These are phyloP conservation scores for Onthophagus sagittarius DNA, from an alignment of 2,888 invertebrate species.

Conservation along the genomic window DNA sequence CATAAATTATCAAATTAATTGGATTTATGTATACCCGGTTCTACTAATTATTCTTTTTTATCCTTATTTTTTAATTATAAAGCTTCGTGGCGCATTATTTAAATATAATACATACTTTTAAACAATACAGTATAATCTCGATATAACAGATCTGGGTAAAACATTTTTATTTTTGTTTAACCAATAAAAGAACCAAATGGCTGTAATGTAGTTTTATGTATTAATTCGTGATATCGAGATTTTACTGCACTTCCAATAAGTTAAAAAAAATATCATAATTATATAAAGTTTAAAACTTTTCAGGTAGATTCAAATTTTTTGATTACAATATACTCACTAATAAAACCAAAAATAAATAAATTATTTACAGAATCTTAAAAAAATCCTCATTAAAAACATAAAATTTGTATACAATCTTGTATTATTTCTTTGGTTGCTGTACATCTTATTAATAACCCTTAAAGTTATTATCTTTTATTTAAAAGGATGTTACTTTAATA, in stretches of 20 bases:
- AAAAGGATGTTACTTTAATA: constrained; percentile 9
- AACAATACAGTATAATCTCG: too few relatives aligned
- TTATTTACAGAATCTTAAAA: background rate
- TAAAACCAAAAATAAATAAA: background rate
- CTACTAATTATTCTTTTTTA: background rate
- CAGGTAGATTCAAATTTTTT: too few relatives aligned
- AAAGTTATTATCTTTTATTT: constrained; percentile 1
- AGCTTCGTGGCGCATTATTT: background rate
- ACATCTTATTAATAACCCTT: background rate
- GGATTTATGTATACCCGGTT: background rate
- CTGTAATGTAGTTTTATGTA: too few relatives aligned
- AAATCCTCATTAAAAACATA: background rate
- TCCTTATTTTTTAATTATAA: background rate
- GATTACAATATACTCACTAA: background rate
- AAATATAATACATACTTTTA: background rate
- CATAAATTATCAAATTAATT: background rate
- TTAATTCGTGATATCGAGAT: too few relatives aligned
- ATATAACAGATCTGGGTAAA: too few relatives aligned
- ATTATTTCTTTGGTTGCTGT: background rate
- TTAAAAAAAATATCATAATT: too few relatives aligned
- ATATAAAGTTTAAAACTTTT: too few relatives aligned
- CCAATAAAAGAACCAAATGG: too few relatives aligned
- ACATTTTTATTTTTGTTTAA: too few relatives aligned
- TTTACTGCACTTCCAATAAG: too few relatives aligned
- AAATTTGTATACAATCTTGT: background rate